Conservation (phyloP, 2,113 vertebrate species). For the Tringa solitaria region DNA sequence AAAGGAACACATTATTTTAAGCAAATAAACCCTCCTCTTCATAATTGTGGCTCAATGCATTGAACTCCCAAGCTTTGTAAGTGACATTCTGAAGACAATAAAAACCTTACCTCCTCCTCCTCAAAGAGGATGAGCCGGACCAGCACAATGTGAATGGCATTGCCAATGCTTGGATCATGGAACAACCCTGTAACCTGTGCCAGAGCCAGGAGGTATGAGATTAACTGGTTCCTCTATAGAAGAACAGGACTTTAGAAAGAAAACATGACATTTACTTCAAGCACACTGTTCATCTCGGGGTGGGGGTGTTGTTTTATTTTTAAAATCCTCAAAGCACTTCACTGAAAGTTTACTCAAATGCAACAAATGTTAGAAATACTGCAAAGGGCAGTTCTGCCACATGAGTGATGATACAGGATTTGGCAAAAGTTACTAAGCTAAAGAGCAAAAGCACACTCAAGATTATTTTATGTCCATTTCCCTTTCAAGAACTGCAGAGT, state of each 20-base stretch:
- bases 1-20: neutral
- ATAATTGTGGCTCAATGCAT: neutral
- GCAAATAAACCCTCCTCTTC: neutral
- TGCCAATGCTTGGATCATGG: conserved; percentile 94
- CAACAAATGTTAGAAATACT: neutral
- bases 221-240: neutral
- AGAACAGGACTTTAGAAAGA: neutral
- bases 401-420: neutral
- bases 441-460: neutral
- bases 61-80: neutral
- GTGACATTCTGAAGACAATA: neutral
- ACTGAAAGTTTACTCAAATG: neutral
- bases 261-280: neutral
- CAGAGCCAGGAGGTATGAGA: conserved; percentile 48
- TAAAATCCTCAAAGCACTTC: neutral
- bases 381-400: neutral
- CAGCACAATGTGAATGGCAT: conserved; percentile 92
- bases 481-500: neutral
- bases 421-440: neutral
- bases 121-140: conserved; percentile 94
- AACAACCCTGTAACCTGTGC: conserved; percentile 91
- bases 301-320: neutral
- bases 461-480: neutral
- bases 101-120: conserved; percentile 88
- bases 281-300: neutral